Evolutionary conservation across 2,888 invertebrate species (phyloP).

Genomic region (Rhamphomyia laevipes): DNA sequence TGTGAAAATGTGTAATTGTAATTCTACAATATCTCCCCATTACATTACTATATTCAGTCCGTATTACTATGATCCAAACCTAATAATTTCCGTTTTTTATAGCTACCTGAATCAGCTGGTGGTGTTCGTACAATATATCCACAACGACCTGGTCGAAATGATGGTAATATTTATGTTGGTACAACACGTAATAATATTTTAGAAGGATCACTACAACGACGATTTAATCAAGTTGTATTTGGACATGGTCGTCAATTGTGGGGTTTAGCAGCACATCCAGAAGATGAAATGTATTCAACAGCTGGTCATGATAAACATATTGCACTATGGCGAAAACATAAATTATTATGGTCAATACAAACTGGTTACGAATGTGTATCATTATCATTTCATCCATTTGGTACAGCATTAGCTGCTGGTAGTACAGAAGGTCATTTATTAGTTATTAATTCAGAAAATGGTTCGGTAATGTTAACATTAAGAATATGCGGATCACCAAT

Average conservation of each 20-base stretch:
- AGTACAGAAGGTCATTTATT: conserved; percentile 82
- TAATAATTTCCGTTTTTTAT: too few species aligned
- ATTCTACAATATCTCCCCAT: too few species aligned
- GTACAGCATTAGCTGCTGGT: conserved; percentile 76
- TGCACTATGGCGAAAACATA: conserved; percentile 81
- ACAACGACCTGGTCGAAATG: conserved; percentile 74
- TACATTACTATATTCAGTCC: too few species aligned
- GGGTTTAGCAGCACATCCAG: conserved; percentile 82
- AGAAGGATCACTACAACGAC: conserved; percentile 78
- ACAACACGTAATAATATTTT: conserved; percentile 81
- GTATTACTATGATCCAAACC: too few species aligned
- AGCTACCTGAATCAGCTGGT: conserved; percentile 81
- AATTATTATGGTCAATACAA: conserved; percentile 76
- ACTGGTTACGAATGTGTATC: conserved; percentile 84
- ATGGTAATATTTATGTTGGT: conserved; percentile 84
- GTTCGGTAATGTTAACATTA: conserved; percentile 71
- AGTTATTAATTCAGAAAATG: conserved; percentile 76
- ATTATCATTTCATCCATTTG: conserved; percentile 76
- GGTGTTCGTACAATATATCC: conserved; percentile 82
- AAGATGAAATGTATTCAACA: conserved; percentile 82
- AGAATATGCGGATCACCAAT: conserved; percentile 79
- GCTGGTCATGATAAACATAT: conserved; percentile 87
- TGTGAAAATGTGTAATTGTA: too few species aligned
- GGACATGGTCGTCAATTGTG: conserved; percentile 80
- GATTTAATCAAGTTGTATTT: conserved; percentile 78